Conservation (phyloP, 2,797 vertebrate species). For the Halcyon chelicuti region DNA sequence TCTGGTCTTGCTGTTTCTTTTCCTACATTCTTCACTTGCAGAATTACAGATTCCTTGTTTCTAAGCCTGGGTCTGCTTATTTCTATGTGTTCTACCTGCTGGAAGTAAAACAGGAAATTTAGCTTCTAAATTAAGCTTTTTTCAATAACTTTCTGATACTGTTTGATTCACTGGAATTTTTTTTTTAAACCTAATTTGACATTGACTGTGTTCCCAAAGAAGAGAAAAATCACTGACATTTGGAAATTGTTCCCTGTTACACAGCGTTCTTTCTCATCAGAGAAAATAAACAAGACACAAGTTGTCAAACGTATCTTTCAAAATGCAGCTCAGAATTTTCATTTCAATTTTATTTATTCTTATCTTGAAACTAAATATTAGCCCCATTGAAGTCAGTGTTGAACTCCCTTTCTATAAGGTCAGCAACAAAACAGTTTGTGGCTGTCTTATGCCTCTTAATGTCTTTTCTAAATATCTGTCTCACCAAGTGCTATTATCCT, state of each 20-base stretch:
- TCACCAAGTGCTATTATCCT: not conserved
- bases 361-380: conserved; percentile 36
- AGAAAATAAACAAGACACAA: conserved; percentile 54
- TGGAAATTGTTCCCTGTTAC: conserved; percentile 47
- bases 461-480: not conserved
- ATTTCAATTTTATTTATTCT: conserved; percentile 48
- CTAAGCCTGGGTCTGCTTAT: not conserved
- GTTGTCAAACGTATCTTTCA: conserved; percentile 58
- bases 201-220: not conserved
- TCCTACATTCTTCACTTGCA: not conserved
- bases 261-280: conserved; percentile 49
- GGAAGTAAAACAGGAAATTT: not conserved
- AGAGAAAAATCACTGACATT: conserved; percentile 55
- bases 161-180: not conserved
- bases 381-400: not conserved
- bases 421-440: not conserved
- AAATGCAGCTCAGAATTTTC: conserved; percentile 60
- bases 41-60: not conserved
- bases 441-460: not conserved
- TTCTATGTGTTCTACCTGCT: not conserved
- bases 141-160: not conserved
- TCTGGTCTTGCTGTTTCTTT: not conserved
- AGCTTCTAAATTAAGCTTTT: not conserved
- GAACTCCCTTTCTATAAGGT: conserved; percentile 1
- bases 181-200: conserved; percentile 1